A percentile compares a stretch with the other conserved stretches of the same genome.
phyloP scores from a whole-genome alignment of 2,888 invertebrate genomes.

The Parapristionchus giblindavisi region DNA sequence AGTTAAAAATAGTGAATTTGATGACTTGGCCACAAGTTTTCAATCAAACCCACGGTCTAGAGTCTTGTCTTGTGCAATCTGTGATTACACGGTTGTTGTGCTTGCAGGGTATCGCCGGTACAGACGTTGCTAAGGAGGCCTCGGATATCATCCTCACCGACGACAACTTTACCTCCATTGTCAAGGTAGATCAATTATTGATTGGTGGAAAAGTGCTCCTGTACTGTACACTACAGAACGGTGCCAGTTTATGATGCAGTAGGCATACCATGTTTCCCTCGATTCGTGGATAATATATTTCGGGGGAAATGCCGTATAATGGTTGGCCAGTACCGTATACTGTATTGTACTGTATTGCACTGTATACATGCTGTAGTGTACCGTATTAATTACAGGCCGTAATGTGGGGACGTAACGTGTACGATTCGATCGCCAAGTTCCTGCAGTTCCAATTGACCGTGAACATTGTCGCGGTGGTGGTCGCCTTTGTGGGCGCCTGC shows the following conservation, averaged over 20 bases:
- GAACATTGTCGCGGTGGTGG: constrained; percentile 74
- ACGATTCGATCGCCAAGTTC: constrained; percentile 75
- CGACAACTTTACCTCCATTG: constrained; percentile 74
- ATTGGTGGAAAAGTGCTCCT: constrained; percentile 69
- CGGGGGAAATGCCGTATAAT: too few species aligned
- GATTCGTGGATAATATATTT: too few species aligned
- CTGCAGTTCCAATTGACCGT: constrained; percentile 74
- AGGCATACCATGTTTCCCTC: constrained; percentile 53
- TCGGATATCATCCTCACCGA: constrained; percentile 75
- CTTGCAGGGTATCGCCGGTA: constrained; percentile 72
- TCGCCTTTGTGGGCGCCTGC: constrained; percentile 74
- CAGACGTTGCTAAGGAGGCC: constrained; percentile 75
- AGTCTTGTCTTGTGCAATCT: too few species aligned
- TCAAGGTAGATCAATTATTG: constrained; percentile 66
- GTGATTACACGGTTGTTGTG: not conserved
- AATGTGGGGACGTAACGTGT: constrained; percentile 75
- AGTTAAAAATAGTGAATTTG: too few species aligned
- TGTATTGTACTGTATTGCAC: not conserved
- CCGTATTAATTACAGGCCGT: constrained; percentile 70
- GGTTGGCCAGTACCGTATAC: not conserved
- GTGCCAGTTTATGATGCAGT: too few species aligned
- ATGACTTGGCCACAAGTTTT: too few species aligned
- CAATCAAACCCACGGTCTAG: too few species aligned
- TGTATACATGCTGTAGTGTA: too few species aligned
- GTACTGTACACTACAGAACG: constrained; percentile 55